These are phyloP conservation scores for Craseonycteris thonglongyai DNA, from an alignment of 2,113 vertebrate species.

Conservation along the genomic window DNA sequence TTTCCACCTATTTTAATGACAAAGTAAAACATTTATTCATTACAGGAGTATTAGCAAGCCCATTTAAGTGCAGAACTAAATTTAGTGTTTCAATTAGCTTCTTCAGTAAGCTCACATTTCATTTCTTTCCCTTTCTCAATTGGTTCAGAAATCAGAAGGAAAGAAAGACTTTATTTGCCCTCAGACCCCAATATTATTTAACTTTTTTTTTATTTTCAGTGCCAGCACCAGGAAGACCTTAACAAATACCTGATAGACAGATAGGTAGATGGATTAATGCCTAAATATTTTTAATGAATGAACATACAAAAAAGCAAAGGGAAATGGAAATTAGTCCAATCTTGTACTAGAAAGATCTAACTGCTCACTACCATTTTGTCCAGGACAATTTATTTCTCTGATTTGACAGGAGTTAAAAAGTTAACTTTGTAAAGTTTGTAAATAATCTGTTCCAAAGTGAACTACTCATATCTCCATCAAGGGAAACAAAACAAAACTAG, in stretches of 20 bases:
- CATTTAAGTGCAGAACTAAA: constrained; percentile 26
- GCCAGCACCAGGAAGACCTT: background rate
- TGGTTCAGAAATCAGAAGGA: background rate
- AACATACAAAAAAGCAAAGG: background rate
- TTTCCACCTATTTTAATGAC: background rate
- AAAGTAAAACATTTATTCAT: background rate
- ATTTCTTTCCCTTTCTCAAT: background rate
- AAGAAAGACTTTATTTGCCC: background rate
- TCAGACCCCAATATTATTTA: background rate
- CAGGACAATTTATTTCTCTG: background rate
- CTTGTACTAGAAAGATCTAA: background rate
- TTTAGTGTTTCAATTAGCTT: constrained; percentile 20
- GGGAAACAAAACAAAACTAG: background rate
- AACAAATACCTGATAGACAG: background rate
- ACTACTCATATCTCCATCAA: constrained; percentile 31
- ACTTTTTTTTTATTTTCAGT: constrained; percentile 15
- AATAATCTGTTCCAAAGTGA: constrained; percentile 18
- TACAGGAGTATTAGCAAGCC: background rate
- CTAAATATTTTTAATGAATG: background rate
- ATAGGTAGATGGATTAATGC: background rate
- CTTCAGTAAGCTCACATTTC: constrained; percentile 16
- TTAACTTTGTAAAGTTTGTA: constrained; percentile 8
- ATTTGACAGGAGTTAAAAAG: constrained; percentile 23
- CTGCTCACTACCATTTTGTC: background rate
- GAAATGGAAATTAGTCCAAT: background rate